Base-by-base conservation (phyloP, 2,797 vertebrate genomes). In the Parauchenoglanis ngamensis region DNA sequence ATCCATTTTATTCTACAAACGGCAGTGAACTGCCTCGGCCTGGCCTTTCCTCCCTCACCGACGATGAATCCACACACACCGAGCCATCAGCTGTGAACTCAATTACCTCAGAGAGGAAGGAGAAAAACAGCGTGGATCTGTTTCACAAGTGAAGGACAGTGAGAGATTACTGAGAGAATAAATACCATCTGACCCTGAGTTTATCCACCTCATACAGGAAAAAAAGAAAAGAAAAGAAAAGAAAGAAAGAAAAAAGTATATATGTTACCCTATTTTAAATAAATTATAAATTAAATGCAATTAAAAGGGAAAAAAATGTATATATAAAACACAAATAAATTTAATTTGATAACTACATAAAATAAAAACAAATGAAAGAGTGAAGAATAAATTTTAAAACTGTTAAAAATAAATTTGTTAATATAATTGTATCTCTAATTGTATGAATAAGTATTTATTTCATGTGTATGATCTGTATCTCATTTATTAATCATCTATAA, bases 1-100 rank as follows among this genome's bases (percentile, higher is more conserved):
- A 88, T 89, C 75, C 85, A 87, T 88, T 88, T 89, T 84, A 87
- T 79, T 80, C 85, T 67, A 59, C 70, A 85, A 59, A 78, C 52
- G 56, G 75, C 57, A 56, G 73, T 73, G 84, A 81, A 57, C 52
- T 40, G 19, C 49, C 88, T 70, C 75, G 61, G 81, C 81, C 54
- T 68, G 85, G 87, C 68, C 87, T 89, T 65, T 88, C 75, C 61
- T 84, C 57, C 85, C 87, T 88, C 72, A 2, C 63, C 46, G 59
- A 54, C 25, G 21, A 88, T 72, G 72, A 79, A 85, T 73, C 86
- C 70, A 82, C 82, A 78, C 81, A 85, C 68, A 73, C 67, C 83
- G 54, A 84, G 80, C 79, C 76, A 86, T 79, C 85, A 65, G 79
- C 87, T 75, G 68, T 81, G 85, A 87, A 88, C 88, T 88, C 88